A percentile compares a stretch with the other conserved stretches of the same genome.
These are phyloP conservation scores for Aphelocoma californica DNA, from an alignment of 2,797 vertebrate species.

Conservation along the genomic window DNA sequence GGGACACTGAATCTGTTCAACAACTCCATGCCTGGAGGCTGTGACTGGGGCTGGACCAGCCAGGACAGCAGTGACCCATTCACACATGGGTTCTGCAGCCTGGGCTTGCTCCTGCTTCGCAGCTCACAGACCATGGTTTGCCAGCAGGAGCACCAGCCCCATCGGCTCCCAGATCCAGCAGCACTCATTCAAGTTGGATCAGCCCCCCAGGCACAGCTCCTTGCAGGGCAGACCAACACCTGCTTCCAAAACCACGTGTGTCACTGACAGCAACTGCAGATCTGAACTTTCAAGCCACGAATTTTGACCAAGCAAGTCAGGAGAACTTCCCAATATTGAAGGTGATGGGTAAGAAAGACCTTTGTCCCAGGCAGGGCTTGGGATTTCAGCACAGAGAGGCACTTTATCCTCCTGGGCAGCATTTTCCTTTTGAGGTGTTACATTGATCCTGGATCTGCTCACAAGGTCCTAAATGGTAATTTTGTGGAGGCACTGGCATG, in stretches of 20 bases:
- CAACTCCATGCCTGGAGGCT: neutral
- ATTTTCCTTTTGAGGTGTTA: neutral
- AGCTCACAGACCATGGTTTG: neutral
- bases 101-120: neutral
- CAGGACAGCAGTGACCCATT: neutral
- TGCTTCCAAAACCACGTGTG: neutral
- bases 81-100: fast-evolving
- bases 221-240: neutral
- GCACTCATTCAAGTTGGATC: fast-evolving
- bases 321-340: neutral
- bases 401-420: neutral
- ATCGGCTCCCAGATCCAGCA: neutral
- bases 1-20: neutral
- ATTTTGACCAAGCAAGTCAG: neutral
- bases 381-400: neutral
- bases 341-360: neutral
- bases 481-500: neutral
- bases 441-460: neutral
- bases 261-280: neutral
- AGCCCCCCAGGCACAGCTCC: neutral
- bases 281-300: neutral
- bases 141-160: neutral
- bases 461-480: neutral
- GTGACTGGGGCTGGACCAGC: neutral
- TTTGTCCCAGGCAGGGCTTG: neutral